Evolutionary conservation across 2,888 invertebrate species (phyloP), one percentile per base, ranked within the genome.

Genomic region (Pachymerium ferrugineum): DNA sequence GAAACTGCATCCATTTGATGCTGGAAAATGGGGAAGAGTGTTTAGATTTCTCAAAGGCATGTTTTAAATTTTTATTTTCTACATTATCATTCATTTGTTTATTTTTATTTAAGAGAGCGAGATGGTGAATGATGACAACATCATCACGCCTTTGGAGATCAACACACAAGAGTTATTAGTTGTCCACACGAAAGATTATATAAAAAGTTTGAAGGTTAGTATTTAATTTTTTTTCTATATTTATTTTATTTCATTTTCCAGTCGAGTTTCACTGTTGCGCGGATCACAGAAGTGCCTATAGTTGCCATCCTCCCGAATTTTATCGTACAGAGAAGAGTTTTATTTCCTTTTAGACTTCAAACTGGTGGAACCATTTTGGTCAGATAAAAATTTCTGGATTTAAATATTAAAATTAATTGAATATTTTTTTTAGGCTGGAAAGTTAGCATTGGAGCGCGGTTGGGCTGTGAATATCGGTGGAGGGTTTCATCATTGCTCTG

Each of bases 381-480:
- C 76, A n/a, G n/a, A n/a, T n/a, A 77, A 80, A 67, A 38, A 31
- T 33, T 68, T 25, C 35, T 31, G n/a, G n/a, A n/a, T n/a, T 3
- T 29, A 6, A 35, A 8, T 12, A n/a, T 19, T 35, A 19, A n/a
- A 38, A 8, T 8, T 6, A 72, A 69, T 25, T 16, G 8, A 12
- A 12, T 22, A 42, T 29, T 30, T 42, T 47, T 30, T 28, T 72
- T 77, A 84, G 83, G 93, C 92, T 0, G 93, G 92, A 0, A 90
- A 90, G 81, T 81, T 94, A 74, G 94, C 94, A 0, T 78, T 94
- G 47, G 89, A 92, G 77, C 83, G 89, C 42, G 93, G 93, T 1
- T 94, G 93, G 93, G 89, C 93, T 0, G 91, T 95, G 76, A 95
- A 95, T 81, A 86, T 95, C 28, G 95, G 94, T 0, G 95, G 93